Conservation (phyloP, 2,113 vertebrate genomes). For the Misgurnus anguillicaudatus region DNA sequence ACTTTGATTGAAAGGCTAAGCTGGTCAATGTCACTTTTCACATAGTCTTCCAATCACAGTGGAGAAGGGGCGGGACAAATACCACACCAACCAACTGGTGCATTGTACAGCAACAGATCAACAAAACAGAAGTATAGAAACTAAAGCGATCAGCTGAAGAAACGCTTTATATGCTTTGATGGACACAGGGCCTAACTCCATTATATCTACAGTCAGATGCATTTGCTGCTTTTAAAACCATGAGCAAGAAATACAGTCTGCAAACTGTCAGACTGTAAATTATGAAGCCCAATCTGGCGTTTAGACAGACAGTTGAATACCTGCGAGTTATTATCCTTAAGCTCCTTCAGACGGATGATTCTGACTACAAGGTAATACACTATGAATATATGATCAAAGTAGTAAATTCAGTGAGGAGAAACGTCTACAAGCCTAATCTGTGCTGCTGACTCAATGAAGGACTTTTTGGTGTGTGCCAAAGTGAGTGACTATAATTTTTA, state of each 20-base stretch:
- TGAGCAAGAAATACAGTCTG: constrained; percentile 37
- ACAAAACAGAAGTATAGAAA: no score
- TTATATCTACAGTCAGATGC: neutral
- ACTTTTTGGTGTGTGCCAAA: no score
- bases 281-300: constrained; percentile 45
- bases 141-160: no score
- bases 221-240: neutral
- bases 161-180: no score
- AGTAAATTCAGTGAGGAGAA: constrained; percentile 58
- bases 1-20: no score
- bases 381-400: constrained; percentile 54
- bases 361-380: constrained; percentile 67
- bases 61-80: no score
- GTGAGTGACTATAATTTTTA: no score
- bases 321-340: constrained; percentile 62
- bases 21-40: no score
- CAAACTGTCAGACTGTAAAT: constrained; percentile 59
- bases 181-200: no score
- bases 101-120: no score
- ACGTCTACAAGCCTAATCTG: neutral
- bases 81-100: no score
- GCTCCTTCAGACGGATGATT: constrained; percentile 66
- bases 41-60: no score
- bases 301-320: constrained; percentile 42
- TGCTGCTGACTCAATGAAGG: neutral